phyloP scores from a whole-genome alignment of 1,140 invertebrate genomes.

The Phymastichus coffea region DNA sequence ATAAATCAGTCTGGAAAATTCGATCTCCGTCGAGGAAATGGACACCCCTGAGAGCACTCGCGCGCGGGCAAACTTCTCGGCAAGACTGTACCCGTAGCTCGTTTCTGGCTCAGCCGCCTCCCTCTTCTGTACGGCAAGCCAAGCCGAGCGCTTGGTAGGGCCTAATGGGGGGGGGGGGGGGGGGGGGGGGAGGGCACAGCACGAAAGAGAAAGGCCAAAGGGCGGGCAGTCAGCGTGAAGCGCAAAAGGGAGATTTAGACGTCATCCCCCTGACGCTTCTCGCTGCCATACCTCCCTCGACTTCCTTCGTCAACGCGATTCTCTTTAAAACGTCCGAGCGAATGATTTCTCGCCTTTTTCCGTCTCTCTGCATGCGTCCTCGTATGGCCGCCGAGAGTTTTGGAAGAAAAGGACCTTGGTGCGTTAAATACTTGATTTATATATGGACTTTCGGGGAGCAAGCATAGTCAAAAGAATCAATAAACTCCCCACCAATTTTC shows the following conservation, averaged over 20 bases:
- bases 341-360: slow-evolving; percentile 35
- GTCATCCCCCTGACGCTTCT: slow-evolving; percentile 50
- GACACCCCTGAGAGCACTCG: slow-evolving; percentile 6
- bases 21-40: not conserved
- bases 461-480: slow-evolving; percentile 2
- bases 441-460: not conserved
- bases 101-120: slow-evolving; percentile 4
- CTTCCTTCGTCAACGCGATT: slow-evolving; percentile 32
- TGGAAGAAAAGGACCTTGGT: not conserved
- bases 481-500: slow-evolving; percentile 1
- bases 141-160: not conserved
- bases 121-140: slow-evolving; percentile 9
- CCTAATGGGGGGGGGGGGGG: not conserved
- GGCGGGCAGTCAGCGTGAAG: slow-evolving; percentile 52
- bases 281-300: not conserved
- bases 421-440: slow-evolving; percentile 25
- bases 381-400: slow-evolving; percentile 23
- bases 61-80: not conserved
- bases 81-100: slow-evolving; percentile 13
- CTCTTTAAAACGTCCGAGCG: slow-evolving; percentile 9
- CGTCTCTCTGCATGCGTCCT: not conserved
- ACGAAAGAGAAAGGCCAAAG: slow-evolving; percentile 32
- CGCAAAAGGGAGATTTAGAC: slow-evolving; percentile 55
- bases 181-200: not conserved
- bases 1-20: slow-evolving; percentile 16